These are phyloP conservation scores for Melanotaenia pygmaea DNA, from an alignment of 2,797 vertebrate genomes.

Conservation along the genomic window DNA sequence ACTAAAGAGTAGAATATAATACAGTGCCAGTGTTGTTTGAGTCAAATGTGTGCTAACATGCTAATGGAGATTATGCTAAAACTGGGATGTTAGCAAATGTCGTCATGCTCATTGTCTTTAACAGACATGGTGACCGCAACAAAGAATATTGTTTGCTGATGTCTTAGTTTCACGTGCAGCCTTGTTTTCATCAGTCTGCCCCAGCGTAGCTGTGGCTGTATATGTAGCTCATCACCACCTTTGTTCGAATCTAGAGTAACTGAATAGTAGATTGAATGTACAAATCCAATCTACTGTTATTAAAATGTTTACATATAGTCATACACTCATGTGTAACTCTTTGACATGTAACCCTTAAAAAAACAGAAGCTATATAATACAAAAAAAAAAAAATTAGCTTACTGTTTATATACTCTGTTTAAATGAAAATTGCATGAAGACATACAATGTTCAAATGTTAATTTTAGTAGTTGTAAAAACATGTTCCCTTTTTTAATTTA, in stretches of 20 bases:
- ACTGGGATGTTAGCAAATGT: not conserved
- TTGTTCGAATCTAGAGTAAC: not conserved
- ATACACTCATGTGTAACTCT: not conserved
- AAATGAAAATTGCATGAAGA: no score
- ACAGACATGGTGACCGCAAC: not conserved
- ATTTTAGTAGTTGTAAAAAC: no score
- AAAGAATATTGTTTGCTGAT: not conserved
- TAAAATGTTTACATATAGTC: not conserved
- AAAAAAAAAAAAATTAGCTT: no score
- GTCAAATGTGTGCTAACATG: not conserved
- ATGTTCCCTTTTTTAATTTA: no score
- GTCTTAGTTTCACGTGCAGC: not conserved
- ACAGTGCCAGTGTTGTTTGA: not conserved
- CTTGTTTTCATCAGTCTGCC: not conserved
- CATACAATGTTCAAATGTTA: no score
- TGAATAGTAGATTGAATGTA: no score
- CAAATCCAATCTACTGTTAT: no score
- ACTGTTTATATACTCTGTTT: no score
- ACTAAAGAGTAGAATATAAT: not conserved
- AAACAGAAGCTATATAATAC: no score
- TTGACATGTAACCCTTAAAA: not conserved
- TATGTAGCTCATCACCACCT: not conserved
- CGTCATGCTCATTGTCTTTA: not conserved
- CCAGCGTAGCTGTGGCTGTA: not conserved
- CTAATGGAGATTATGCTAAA: not conserved